These are phyloP conservation scores for Paracanthobrama guichenoti DNA, from an alignment of 2,113 vertebrate species.

Conservation along the genomic window DNA sequence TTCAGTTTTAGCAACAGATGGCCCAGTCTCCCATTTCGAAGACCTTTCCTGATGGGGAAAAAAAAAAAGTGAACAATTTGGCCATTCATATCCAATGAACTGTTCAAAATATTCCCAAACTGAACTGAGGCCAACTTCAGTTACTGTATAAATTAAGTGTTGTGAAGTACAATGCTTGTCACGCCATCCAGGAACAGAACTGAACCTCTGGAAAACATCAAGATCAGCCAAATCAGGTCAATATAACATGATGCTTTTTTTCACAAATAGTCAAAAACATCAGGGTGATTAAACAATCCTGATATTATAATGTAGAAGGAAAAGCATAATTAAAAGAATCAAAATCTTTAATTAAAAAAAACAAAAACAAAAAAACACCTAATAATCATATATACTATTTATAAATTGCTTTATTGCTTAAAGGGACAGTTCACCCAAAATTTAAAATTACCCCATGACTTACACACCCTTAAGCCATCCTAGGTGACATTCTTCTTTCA, in stretches of 20 bases:
- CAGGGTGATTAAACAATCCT: neutral
- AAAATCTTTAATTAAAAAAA: neutral
- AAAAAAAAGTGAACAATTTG: constrained; percentile 23
- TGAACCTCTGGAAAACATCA: neutral
- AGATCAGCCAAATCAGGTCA: neutral
- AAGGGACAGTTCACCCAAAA: no score
- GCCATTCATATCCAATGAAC: constrained; percentile 4
- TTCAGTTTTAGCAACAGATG: constrained; percentile 40
- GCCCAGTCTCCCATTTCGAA: constrained; percentile 22
- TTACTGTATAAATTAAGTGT: constrained; percentile 6
- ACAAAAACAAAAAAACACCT: neutral
- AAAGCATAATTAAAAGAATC: neutral
- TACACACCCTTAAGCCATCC: no score
- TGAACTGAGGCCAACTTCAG: constrained; percentile 15
- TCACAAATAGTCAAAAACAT: no score
- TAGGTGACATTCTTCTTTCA: no score
- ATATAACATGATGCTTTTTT: no score
- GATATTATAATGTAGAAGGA: neutral
- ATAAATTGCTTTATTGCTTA: neutral
- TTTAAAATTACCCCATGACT: no score
- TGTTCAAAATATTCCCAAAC: constrained; percentile 7
- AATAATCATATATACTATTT: neutral
- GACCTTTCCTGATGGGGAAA: neutral
- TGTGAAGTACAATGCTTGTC: neutral
- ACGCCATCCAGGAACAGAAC: neutral